A percentile compares a stretch with the other conserved stretches of the same genome.
These are phyloP conservation scores for Drosophila funebris DNA, from an alignment of 1,140 invertebrate genomes.

Conservation along the genomic window DNA sequence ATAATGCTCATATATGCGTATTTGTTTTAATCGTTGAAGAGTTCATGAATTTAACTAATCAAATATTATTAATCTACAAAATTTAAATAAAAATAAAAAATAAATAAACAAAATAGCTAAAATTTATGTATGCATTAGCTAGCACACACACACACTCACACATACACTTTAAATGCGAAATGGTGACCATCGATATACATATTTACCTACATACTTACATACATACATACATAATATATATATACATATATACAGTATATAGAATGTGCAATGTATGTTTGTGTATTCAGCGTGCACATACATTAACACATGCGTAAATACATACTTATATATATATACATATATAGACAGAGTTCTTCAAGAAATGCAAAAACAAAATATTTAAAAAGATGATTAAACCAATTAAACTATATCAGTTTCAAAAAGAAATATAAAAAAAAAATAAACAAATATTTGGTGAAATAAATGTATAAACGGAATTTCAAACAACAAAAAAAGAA, in stretches of 20 bases:
- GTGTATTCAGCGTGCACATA: background rate
- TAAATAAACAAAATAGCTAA: conserved; percentile 38
- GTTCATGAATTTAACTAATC: conserved; percentile 39
- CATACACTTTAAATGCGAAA: conserved; percentile 71
- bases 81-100: conserved; percentile 37
- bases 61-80: conserved; percentile 23
- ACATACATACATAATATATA: conserved; percentile 20
- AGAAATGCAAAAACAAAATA: conserved; percentile 47
- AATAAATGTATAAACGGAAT: conserved; percentile 82
- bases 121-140: conserved; percentile 55
- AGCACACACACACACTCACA: conserved; percentile 38
- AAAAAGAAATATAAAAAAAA: conserved; percentile 52
- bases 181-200: conserved; percentile 76
- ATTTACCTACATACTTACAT: conserved; percentile 58
- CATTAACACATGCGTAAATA: conserved; percentile 30
- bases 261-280: conserved; percentile 11
- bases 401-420: conserved; percentile 77
- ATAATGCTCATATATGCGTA: conserved; percentile 43
- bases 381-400: conserved; percentile 34
- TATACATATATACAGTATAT: conserved; percentile 6
- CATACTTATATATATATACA: conserved; percentile 39
- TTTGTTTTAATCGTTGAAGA: conserved; percentile 42
- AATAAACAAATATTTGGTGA: conserved; percentile 69
- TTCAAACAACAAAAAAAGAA: conserved; percentile 62
- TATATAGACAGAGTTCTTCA: conserved; percentile 49